Evolutionary conservation across 2,888 invertebrate genomes (phyloP).

Genomic region (Panorpa germanica): DNA sequence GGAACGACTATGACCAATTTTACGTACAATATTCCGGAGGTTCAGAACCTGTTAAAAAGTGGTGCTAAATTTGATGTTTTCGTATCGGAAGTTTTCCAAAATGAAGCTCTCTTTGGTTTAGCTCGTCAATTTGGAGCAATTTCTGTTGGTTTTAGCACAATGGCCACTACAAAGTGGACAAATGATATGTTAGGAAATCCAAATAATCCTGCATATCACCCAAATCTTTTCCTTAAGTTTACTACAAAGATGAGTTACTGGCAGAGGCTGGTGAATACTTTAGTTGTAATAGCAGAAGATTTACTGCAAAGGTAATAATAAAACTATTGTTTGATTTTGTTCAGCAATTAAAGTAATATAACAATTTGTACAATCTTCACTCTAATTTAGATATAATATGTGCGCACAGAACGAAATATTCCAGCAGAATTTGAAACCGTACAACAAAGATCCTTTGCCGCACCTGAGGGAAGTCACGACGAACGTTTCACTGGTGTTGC

Average conservation of each 20-base stretch:
- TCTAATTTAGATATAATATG: neutral
- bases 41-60: constrained; percentile 17
- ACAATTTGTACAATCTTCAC: constrained; percentile 5
- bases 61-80: constrained; percentile 23
- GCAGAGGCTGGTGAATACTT: constrained; percentile 20
- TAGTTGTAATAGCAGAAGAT: constrained; percentile 15
- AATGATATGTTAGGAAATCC: constrained; percentile 28
- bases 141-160: constrained; percentile 19
- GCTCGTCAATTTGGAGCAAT: constrained; percentile 19
- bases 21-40: constrained; percentile 14
- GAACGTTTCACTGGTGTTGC: constrained; percentile 17
- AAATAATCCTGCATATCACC: constrained; percentile 25
- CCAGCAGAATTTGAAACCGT: too few relatives aligned
- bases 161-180: constrained; percentile 26
- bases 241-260: constrained; percentile 21
- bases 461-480: constrained; percentile 16
- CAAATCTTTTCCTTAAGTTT: constrained; percentile 23
- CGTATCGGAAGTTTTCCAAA: constrained; percentile 21
- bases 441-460: too few relatives aligned
- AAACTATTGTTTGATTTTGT: constrained; percentile 19
- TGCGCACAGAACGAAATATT: too few relatives aligned
- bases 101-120: constrained; percentile 22
- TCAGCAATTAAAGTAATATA: constrained; percentile 8
- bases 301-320: constrained; percentile 16
- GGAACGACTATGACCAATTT: constrained; percentile 16